phyloP scores from a whole-genome alignment of 2,888 invertebrate genomes.

The Hipparchia sbordonii region DNA sequence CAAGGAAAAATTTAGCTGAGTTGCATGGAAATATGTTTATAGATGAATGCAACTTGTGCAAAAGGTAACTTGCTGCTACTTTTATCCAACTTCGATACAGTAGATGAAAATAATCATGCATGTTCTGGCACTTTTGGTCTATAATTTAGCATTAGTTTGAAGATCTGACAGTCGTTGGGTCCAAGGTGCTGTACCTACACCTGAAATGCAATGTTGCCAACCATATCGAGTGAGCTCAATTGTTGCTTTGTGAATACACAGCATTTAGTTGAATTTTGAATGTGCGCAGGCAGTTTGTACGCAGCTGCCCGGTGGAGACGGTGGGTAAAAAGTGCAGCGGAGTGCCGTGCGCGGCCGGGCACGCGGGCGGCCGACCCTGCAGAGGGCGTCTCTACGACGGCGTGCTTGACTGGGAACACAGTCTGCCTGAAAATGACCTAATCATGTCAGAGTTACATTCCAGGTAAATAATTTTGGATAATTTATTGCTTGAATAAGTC shows the following conservation, averaged over 20 bases:
- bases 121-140: too few relatives aligned
- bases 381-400: constrained; percentile 95
- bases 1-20: constrained; percentile 92
- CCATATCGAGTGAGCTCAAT: too few relatives aligned
- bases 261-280: background rate
- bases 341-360: constrained; percentile 85
- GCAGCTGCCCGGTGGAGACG: constrained; percentile 88
- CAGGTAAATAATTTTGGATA: constrained; percentile 76
- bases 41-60: constrained; percentile 95
- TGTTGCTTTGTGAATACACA: background rate
- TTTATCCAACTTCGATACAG: too few relatives aligned
- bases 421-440: constrained; percentile 93
- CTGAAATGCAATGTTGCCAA: too few relatives aligned
- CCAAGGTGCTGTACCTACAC: too few relatives aligned
- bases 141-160: too few relatives aligned
- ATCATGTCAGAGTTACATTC: constrained; percentile 93
- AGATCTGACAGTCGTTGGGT: too few relatives aligned
- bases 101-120: too few relatives aligned
- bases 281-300: constrained; percentile 88
- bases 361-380: constrained; percentile 89
- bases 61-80: constrained; percentile 76
- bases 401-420: constrained; percentile 98
- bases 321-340: constrained; percentile 89
- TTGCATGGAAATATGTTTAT: constrained; percentile 99
- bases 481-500: background rate